Percentiles rank a stretch among this genome's conserved stretches.
These are phyloP conservation scores for Nothobranchius kuhntae DNA, from an alignment of 2,113 vertebrate genomes.

Conservation along the genomic window DNA sequence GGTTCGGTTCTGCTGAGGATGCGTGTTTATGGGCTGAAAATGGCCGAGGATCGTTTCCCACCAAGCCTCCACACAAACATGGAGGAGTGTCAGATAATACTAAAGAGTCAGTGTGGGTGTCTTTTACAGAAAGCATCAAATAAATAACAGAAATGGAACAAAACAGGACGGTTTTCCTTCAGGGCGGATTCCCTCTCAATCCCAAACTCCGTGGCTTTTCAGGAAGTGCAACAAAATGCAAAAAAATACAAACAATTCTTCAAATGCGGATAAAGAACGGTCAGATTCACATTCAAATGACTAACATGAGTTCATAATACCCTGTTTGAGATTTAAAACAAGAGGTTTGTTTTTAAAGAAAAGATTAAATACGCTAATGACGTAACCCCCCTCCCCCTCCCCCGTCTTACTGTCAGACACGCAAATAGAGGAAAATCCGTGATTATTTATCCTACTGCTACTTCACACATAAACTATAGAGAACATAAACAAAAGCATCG, in stretches of 20 bases:
- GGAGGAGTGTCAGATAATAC: slow-evolving; percentile 94
- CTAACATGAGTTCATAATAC: slow-evolving; percentile 93
- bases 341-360: slow-evolving; percentile 66
- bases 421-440: slow-evolving; percentile 82
- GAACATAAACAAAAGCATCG: slow-evolving; percentile 64
- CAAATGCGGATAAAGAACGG: slow-evolving; percentile 89
- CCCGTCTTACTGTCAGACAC: slow-evolving; percentile 78
- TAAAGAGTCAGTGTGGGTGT: slow-evolving; percentile 83
- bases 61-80: slow-evolving; percentile 79
- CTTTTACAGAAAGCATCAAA: slow-evolving; percentile 82
- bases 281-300: slow-evolving; percentile 93
- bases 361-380: slow-evolving; percentile 76
- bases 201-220: slow-evolving; percentile 83
- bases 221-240: slow-evolving; percentile 94
- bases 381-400: slow-evolving; percentile 58
- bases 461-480: slow-evolving; percentile 91
- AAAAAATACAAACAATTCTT: slow-evolving; percentile 82
- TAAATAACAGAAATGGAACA: slow-evolving; percentile 95
- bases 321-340: slow-evolving; percentile 90
- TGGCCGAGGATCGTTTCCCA: slow-evolving; percentile 34
- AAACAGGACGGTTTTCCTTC: slow-evolving; percentile 71
- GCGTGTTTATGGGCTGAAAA: slow-evolving; percentile 38
- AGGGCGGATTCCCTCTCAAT: slow-evolving; percentile 69
- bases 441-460: slow-evolving; percentile 83
- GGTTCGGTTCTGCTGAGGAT: slow-evolving; percentile 30